phyloP scores from a whole-genome alignment of 2,797 vertebrate genomes.

The Anomalospiza imberbis region DNA sequence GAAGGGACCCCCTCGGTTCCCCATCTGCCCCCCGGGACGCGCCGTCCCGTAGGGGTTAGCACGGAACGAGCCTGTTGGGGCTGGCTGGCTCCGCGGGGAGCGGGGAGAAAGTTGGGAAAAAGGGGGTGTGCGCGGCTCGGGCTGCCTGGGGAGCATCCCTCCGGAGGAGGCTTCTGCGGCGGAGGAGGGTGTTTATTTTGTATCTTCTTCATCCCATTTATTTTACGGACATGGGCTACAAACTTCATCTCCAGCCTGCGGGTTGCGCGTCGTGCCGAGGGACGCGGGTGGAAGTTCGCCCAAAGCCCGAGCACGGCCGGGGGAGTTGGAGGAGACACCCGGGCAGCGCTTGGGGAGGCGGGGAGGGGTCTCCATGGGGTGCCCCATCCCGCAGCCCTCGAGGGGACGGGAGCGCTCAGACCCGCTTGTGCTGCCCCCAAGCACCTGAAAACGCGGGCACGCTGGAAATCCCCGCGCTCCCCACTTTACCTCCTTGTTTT shows the following conservation, averaged over 20 bases:
- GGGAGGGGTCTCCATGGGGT: not conserved
- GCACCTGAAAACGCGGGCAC: not conserved
- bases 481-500: not conserved
- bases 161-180: not conserved
- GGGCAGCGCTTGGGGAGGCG: not conserved
- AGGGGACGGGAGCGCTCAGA: not conserved
- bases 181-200: not conserved
- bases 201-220: not conserved
- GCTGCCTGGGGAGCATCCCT: not conserved
- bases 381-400: not conserved
- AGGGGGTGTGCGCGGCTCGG: not conserved
- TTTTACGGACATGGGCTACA: not conserved
- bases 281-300: not conserved
- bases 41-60: not conserved
- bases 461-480: not conserved
- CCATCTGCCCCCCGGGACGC: not conserved
- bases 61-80: not conserved
- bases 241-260: not conserved
- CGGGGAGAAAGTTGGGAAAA: conserved; percentile 6
- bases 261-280: not conserved
- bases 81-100: not conserved
- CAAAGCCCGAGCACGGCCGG: not conserved
- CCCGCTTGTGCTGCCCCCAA: not conserved
- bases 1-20: not conserved
- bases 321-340: not conserved